phyloP scores from a whole-genome alignment of 2,797 vertebrate species.

The Kryptopterus vitreolus region DNA sequence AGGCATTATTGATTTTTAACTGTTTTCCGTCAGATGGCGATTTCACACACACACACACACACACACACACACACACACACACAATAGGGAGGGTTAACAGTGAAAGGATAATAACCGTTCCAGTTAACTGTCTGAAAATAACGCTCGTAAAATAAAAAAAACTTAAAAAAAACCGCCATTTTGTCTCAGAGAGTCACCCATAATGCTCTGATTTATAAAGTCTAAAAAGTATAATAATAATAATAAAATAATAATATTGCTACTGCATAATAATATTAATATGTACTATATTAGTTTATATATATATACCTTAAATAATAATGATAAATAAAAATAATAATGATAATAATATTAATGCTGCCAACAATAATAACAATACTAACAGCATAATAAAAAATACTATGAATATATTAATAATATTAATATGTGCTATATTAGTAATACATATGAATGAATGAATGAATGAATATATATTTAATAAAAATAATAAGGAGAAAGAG shows the following conservation, averaged over 20 bases:
- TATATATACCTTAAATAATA: too few species aligned
- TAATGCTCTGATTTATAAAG: too few species aligned
- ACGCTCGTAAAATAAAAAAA: too few species aligned
- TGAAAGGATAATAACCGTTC: constrained; percentile 79
- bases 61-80: constrained; percentile 38
- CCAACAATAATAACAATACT: neutral
- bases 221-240: neutral
- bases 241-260: neutral
- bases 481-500: too few species aligned
- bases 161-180: constrained; percentile 77
- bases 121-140: constrained; percentile 78
- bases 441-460: too few species aligned
- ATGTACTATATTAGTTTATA: too few species aligned
- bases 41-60: constrained; percentile 67
- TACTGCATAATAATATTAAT: neutral
- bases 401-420: neutral
- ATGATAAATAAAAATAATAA: neutral
- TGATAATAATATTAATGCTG: neutral
- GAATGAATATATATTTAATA: too few species aligned
- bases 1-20: constrained; percentile 82
- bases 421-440: too few species aligned
- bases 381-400: neutral
- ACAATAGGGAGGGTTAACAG: constrained; percentile 70
- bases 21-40: constrained; percentile 75
- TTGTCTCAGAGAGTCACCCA: constrained; percentile 71